Evolutionary conservation across 2,113 vertebrate genomes (phyloP).

Genomic region (Anguilla rostrata): DNA sequence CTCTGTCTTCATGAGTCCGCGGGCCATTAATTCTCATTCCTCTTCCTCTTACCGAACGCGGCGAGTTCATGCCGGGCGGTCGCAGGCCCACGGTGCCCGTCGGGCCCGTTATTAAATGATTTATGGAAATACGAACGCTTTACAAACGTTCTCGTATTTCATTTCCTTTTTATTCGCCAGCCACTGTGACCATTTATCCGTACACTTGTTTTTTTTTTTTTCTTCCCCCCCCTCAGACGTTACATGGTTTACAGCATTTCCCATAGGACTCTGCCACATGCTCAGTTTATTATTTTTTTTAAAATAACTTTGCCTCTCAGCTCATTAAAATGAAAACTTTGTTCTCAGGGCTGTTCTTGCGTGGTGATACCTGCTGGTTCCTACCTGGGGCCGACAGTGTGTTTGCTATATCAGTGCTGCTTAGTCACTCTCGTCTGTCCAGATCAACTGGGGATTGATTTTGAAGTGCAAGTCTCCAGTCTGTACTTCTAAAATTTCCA

Average conservation of each 20-base stretch:
- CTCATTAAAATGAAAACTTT: not conserved
- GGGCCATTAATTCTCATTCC: not conserved
- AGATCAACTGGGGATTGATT: constrained; percentile 38
- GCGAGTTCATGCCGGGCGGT: not conserved
- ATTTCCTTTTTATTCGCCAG: not conserved
- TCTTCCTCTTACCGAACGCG: not conserved
- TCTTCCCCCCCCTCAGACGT: not conserved
- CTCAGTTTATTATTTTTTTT: not conserved
- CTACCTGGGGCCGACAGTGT: constrained; percentile 36
- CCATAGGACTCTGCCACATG: not conserved
- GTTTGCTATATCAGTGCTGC: constrained; percentile 31
- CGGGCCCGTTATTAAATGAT: not conserved
- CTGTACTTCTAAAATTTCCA: not conserved
- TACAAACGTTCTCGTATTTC: not conserved
- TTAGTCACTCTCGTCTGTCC: constrained; percentile 25
- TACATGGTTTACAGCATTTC: not conserved
- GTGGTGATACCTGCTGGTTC: constrained; percentile 45
- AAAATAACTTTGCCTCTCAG: not conserved
- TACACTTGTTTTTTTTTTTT: not conserved
- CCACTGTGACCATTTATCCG: constrained; percentile 20
- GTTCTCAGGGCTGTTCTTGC: constrained; percentile 16
- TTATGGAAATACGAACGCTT: not conserved
- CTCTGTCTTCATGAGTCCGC: not conserved
- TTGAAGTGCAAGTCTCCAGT: not conserved
- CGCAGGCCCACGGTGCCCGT: not conserved